Conservation (phyloP, 2,113 vertebrate genomes). For the Cnemophilus loriae region DNA sequence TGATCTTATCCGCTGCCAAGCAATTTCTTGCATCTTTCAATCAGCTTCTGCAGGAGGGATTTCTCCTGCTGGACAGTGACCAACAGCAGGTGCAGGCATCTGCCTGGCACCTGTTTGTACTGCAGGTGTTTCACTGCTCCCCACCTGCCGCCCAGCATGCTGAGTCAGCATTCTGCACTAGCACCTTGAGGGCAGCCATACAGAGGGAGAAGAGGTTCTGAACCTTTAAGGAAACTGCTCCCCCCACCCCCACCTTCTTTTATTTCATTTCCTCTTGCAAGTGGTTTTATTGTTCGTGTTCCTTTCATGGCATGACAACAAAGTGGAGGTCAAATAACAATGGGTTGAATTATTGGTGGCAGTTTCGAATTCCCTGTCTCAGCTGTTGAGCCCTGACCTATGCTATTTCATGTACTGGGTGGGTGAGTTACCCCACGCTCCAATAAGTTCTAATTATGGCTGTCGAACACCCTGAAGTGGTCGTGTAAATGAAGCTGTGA, state of each 20-base stretch:
- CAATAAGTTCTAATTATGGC: not conserved
- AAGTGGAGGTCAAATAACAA: not conserved
- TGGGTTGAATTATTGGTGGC: not conserved
- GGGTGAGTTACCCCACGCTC: not conserved
- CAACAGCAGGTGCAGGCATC: not conserved
- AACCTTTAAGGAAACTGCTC: not conserved
- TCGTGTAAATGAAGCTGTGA: not conserved
- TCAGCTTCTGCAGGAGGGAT: not conserved
- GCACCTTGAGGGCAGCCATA: fast-evolving
- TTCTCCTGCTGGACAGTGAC: not conserved
- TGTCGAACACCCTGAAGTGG: not conserved
- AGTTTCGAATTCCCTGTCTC: not conserved
- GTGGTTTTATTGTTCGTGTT: not conserved
- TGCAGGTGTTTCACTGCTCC: not conserved
- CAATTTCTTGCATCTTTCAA: not conserved
- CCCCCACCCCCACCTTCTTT: not conserved
- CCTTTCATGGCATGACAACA: not conserved
- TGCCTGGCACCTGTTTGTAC: not conserved
- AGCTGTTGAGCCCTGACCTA: not conserved
- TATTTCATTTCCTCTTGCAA: not conserved
- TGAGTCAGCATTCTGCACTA: not conserved
- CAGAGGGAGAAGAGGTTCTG: not conserved
- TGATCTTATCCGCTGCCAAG: not conserved
- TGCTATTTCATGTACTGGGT: not conserved
- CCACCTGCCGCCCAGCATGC: not conserved